These are phyloP conservation scores for Caenorhabditis wallacei DNA, from an alignment of 2,888 invertebrate species.

Conservation along the genomic window DNA sequence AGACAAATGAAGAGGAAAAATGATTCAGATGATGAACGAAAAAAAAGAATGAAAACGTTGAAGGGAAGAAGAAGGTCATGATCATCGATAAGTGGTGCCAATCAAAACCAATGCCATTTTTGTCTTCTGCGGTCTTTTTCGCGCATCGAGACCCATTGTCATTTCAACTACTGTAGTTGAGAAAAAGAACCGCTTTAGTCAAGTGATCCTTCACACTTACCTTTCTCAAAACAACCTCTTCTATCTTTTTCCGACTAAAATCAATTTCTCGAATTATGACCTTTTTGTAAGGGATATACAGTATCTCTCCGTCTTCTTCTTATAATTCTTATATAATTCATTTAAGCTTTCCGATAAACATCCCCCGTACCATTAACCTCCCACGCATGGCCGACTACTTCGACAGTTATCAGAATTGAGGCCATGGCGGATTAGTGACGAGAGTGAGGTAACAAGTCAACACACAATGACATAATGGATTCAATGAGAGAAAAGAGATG, in stretches of 20 bases:
- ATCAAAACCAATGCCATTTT: conserved; percentile 61
- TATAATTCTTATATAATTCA: conserved; percentile 44
- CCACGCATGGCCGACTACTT: conserved; percentile 12
- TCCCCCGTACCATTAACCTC: conserved; percentile 29
- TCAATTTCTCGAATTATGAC: not conserved
- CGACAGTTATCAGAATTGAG: conserved; percentile 50
- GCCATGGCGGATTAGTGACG: conserved; percentile 55
- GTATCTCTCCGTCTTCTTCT: not conserved
- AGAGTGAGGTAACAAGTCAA: conserved; percentile 60
- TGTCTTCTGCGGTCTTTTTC: conserved; percentile 32
- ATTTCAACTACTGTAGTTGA: conserved; percentile 39
- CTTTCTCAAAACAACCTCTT: conserved; percentile 46
- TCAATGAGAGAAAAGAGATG: conserved; percentile 24
- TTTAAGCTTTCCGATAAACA: conserved; percentile 55
- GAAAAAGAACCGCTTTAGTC: conserved; percentile 63
- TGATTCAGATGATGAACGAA: conserved; percentile 28
- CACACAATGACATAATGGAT: conserved; percentile 56
- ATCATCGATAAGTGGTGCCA: conserved; percentile 61
- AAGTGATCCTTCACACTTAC: conserved; percentile 61
- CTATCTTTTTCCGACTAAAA: conserved; percentile 27
- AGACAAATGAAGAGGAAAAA: conserved; percentile 20
- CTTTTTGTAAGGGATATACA: conserved; percentile 16
- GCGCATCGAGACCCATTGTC: conserved; percentile 52
- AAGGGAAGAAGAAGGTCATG: conserved; percentile 56
- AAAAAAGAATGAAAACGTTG: conserved; percentile 16